These are phyloP conservation scores for Hermaeophaga mercurialis DNA, from an alignment of 2,888 invertebrate genomes.

Conservation along the genomic window DNA sequence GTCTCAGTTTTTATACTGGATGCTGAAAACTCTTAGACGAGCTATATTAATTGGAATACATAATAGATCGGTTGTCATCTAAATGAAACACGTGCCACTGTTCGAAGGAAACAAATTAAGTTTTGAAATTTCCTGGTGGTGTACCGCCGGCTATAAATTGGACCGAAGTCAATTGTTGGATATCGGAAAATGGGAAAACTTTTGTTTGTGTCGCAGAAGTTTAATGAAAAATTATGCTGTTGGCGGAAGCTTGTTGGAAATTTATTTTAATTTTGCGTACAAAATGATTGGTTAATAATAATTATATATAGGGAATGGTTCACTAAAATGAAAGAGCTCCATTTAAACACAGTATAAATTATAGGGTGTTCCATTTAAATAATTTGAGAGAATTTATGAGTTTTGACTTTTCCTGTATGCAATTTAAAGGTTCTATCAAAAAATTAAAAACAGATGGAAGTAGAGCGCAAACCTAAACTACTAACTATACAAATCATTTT, in stretches of 20 bases:
- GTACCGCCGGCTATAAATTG: conserved; percentile 16
- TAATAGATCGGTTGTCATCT: conserved; percentile 13
- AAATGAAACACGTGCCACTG: conserved; percentile 21
- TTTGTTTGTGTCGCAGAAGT: conserved; percentile 12
- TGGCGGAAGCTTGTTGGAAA: neutral
- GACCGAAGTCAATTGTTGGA: conserved; percentile 9
- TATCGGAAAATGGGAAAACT: conserved; percentile 25
- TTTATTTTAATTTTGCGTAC: too few relatives aligned
- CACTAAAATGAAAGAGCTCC: too few relatives aligned
- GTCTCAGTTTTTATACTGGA: neutral
- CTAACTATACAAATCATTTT: too few relatives aligned
- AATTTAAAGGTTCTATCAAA: too few relatives aligned
- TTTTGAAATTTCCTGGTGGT: conserved; percentile 18
- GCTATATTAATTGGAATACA: conserved; percentile 21
- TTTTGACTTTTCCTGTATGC: too few relatives aligned
- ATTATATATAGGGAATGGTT: too few relatives aligned
- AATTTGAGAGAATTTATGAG: too few relatives aligned
- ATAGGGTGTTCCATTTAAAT: too few relatives aligned
- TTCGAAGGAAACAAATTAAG: conserved; percentile 20
- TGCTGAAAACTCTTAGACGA: neutral
- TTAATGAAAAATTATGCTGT: conserved; percentile 19
- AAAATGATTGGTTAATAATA: too few relatives aligned
- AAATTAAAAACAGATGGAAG: too few relatives aligned
- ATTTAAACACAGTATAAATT: too few relatives aligned
- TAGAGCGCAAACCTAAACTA: too few relatives aligned